These are phyloP conservation scores for Megaceryle alcyon DNA, from an alignment of 2,797 vertebrate species.

Conservation along the genomic window DNA sequence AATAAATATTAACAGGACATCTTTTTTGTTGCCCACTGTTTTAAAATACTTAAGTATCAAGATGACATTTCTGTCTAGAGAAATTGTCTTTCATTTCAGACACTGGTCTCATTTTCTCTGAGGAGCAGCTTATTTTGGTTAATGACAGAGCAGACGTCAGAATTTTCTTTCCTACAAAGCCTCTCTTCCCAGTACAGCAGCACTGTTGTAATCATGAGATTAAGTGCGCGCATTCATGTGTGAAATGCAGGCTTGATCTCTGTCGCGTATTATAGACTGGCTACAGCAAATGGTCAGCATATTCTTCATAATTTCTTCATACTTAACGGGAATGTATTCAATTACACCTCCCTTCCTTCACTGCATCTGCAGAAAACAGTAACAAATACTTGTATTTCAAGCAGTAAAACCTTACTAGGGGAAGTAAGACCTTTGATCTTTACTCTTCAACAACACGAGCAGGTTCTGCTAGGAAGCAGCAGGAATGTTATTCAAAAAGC, in stretches of 20 bases:
- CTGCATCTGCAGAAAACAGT: conserved; percentile 34
- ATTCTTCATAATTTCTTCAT: conserved; percentile 69
- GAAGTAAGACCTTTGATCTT: conserved; percentile 20
- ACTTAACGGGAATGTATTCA: conserved; percentile 75
- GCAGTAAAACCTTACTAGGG: neutral
- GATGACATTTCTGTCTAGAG: neutral
- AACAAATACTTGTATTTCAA: conserved; percentile 67
- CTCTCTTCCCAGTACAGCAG: conserved; percentile 71
- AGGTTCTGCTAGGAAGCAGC: conserved; percentile 15
- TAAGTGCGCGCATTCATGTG: conserved; percentile 82
- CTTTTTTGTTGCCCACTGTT: neutral
- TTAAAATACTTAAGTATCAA: neutral
- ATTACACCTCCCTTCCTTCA: conserved; percentile 73
- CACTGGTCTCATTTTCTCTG: neutral
- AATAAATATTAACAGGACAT: neutral
- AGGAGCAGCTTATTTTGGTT: conserved; percentile 21
- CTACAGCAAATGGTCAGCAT: conserved; percentile 75
- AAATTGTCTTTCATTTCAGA: conserved; percentile 19
- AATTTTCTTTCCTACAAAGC: neutral
- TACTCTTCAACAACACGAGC: neutral
- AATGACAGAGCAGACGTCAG: conserved; percentile 58
- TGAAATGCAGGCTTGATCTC: conserved; percentile 87
- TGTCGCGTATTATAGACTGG: conserved; percentile 72
- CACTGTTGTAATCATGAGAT: conserved; percentile 80
- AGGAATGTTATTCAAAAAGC: neutral